Evolutionary conservation across 2,113 vertebrate genomes (phyloP), one percentile per base, ranked within the genome.

Genomic region (Trachemys scripta): DNA sequence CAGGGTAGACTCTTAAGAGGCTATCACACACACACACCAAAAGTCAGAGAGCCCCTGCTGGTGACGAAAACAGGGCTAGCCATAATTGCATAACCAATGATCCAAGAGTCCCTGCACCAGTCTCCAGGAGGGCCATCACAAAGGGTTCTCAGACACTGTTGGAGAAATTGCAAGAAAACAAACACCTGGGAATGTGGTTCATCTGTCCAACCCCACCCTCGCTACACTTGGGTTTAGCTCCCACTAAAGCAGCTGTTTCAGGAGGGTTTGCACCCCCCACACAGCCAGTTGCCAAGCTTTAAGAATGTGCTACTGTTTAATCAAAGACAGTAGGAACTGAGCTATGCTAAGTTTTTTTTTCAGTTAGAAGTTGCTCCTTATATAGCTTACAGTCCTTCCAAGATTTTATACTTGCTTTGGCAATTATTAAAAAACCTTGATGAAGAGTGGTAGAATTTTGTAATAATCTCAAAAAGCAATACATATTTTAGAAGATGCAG

Each of bases 381-480:
- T 8, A 25, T 25, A 38, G 9, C 38, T 76, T 76, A 13, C 72
- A 35, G 35, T 16, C 29, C 85, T 19, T 42, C 29, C 53, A 5
- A 86, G 16, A 53, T 62, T 49, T 78, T 56, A 22, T 81, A 50
- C 72, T 38, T 25, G 42, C 42, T 57, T 22, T 31, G 49, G 54
- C 9, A 88, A 45, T 84, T 54, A 80, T 11, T 81, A 83, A 14
- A 82, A 79, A 93, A 80, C 11, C 47, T 88, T 69, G 80, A 75
- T 4, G 7, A 85, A 84, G 12, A 76, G 57, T 7, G 72, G 13
- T 38, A 92, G 80, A 90, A 91, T 19, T 14, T 76, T 54, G 81
- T 19, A 49, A 54, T 45, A 83, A 76, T 93, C 47, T 85, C 86
- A 82, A 93, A 53, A 92, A 88, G 12, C 29, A 87, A 85, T 62